Conservation (phyloP, 2,797 vertebrate species). For the Sebastes wilsoni region DNA sequence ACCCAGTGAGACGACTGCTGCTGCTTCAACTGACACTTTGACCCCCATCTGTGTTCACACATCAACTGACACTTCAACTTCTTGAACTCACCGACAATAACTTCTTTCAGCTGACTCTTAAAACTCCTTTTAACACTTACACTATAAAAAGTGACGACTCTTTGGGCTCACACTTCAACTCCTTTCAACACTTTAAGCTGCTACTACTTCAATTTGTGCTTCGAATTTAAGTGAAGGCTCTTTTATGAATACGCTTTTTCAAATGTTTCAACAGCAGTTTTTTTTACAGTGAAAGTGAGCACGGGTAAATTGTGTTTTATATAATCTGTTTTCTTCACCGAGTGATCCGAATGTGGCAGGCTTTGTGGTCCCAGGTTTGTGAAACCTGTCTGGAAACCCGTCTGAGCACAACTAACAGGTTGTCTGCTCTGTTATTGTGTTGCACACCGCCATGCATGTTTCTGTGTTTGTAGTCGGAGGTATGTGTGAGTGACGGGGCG, state of each 20-base stretch:
- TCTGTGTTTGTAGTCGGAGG: constrained; percentile 31
- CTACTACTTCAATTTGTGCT: not conserved
- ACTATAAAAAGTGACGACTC: no score
- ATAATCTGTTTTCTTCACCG: not conserved
- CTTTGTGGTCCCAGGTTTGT: not conserved
- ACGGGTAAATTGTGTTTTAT: not conserved
- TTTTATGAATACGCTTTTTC: not conserved
- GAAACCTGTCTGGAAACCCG: constrained; percentile 27
- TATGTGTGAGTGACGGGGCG: constrained; percentile 32
- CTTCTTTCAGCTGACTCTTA: not conserved
- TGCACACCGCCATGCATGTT: not conserved
- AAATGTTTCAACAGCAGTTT: not conserved
- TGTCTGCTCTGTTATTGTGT: constrained; percentile 31
- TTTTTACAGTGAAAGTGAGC: not conserved
- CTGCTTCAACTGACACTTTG: not conserved
- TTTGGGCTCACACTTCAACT: not conserved
- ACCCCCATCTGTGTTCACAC: not conserved
- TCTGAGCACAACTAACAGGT: constrained; percentile 33
- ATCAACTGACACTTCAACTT: not conserved
- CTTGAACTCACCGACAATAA: not conserved
- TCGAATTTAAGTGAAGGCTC: not conserved
- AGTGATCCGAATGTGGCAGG: not conserved
- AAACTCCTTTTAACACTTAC: not conserved
- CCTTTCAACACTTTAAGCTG: not conserved
- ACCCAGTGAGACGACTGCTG: not conserved